Evolutionary conservation across 1,140 invertebrate genomes (phyloP), one percentile per base, ranked within the genome.

Genomic region (Sinella curviseta): DNA sequence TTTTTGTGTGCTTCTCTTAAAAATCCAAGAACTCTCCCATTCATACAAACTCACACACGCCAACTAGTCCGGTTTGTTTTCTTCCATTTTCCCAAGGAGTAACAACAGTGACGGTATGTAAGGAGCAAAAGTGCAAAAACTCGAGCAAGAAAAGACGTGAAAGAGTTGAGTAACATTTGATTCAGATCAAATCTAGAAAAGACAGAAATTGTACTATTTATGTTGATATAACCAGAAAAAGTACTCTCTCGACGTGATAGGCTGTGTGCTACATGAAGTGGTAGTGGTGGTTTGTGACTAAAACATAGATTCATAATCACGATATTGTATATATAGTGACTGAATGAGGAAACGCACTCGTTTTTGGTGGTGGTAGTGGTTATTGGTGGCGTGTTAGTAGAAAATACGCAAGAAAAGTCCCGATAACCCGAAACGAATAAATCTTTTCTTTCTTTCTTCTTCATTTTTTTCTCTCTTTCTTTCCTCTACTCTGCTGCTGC

Each of bases 381-480:
- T 70, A 70, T 70, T 70, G 65, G 65, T 70, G 65, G 31, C 65
- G 65, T 70, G 65, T 14, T 31, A 30, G 31, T 16, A 31, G 65
- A 70, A 70, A 70, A 31, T 70, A 31, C 65, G 26, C 30, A 33
- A 33, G 65, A 4, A 70, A 70, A 33, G 28, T 70, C 12, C 65
- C 30, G 65, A 70, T 70, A 70, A 70, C 65, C 65, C 65, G 31
- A 70, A 70, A 70, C 65, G 65, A 70, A 70, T 70, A 70, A 70
- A 70, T 70, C 65, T 70, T 70, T 70, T 70, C 57, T 8, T 48
- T 48, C 39, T 20, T 60, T 33, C 65, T 30, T 70, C 30, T 33
- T 70, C 65, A 31, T 31, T 70, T 70, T 70, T 33, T 70, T 70
- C 65, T n/a, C 24, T 26, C 57, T 16, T 60, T 20, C 8, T 48